Evolutionary conservation across 2,113 vertebrate species (phyloP).

Genomic region (Halichoerus grypus): DNA sequence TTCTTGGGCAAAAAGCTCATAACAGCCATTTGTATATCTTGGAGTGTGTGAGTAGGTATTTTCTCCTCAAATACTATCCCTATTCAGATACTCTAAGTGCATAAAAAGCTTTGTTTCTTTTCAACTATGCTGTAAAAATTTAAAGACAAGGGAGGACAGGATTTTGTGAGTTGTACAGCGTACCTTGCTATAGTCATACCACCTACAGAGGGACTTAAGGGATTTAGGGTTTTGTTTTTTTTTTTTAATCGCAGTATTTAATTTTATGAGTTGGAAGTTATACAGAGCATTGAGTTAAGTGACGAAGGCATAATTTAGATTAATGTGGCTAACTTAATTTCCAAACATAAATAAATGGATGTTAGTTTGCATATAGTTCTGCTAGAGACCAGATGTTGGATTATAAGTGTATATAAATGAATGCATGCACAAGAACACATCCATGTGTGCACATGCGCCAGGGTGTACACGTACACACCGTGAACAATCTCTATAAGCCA

Average conservation of each 20-base stretch:
- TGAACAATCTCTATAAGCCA: background rate
- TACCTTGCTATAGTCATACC: background rate
- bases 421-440: background rate
- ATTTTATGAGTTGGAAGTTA: background rate
- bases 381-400: background rate
- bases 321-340: background rate
- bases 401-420: background rate
- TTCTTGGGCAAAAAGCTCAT: background rate
- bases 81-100: background rate
- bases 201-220: background rate
- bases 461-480: background rate
- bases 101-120: background rate
- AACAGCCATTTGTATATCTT: background rate
- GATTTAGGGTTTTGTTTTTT: background rate
- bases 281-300: background rate
- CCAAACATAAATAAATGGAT: background rate
- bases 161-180: background rate
- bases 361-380: slow-evolving; percentile 7
- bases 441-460: background rate
- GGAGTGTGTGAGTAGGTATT: background rate
- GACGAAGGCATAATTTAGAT: background rate
- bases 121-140: background rate
- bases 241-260: slow-evolving; percentile 6
- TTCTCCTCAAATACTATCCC: background rate
- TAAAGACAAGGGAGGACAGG: background rate